Base-by-base conservation (phyloP, 92 coral and sea anemone genomes). In the Phenganax marumi region DNA sequence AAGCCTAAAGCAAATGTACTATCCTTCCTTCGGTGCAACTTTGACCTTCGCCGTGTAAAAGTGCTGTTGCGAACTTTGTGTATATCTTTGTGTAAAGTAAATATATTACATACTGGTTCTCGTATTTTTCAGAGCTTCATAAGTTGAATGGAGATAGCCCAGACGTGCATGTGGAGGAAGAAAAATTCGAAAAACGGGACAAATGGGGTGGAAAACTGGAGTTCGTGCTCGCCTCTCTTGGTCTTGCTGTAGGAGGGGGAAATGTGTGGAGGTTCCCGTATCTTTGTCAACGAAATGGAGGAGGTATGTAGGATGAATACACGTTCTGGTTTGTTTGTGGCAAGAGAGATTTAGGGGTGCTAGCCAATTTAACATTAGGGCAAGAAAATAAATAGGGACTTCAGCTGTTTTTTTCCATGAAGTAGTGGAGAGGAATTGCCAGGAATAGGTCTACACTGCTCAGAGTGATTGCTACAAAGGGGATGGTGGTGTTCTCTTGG, bases 211-310 rank as follows among this genome's bases (percentile, higher is more conserved):
- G 70, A 14, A 77, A 77, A 77, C 3, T 77, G 22, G 81, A 77
- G 54, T 77, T 77, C 60, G 69, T 77, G 1, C 64, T 77, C 48
- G 81, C 81, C 64, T 77, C 68, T n/a, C 81, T 77, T 18, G 81
- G 81, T 16, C 43, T 77, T 14, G 81, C 81, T 13, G 81, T 77
- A 12, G 81, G 81, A 8, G 81, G 81, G 1, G 81, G 81, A 55
- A 77, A 77, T 49, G 81, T 77, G 13, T 77, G 81, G 81, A 56
- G 81, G 10, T 77, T 77, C 50, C 81, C 81, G 3, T 77, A 77
- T 24, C 81, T 77, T 10, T 77, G 81, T 56, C 81, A 77, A 56
- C 22, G 81, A 26, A 77, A 77, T 77, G 81, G 81, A 12, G 81
- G 81, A 77, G 81, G 81, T 77, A 43, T 22, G 52, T 72, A 72